Conservation (phyloP, 2,797 vertebrate species). For the Cuculus canorus region DNA sequence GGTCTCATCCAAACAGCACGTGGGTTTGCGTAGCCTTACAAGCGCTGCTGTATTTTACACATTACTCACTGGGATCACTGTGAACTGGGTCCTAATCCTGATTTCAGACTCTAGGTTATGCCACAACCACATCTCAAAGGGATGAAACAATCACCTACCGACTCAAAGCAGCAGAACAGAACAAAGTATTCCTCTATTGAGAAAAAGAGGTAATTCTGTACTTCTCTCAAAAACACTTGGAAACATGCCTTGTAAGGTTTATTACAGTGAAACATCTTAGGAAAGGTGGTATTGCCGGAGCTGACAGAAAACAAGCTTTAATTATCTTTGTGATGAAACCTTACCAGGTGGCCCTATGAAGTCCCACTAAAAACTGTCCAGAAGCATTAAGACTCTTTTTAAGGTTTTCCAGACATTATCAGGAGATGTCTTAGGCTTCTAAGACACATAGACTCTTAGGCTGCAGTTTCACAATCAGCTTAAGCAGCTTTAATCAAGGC, state of each 20-base stretch:
- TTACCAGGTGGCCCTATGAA: fast-evolving
- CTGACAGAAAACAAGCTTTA: not conserved
- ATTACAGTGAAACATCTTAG: not conserved
- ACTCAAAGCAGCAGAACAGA: not conserved
- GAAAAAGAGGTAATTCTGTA: not conserved
- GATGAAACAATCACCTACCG: not conserved
- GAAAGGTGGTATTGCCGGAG: not conserved
- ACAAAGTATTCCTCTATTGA: not conserved
- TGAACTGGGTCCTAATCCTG: fast-evolving
- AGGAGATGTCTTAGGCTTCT: not conserved
- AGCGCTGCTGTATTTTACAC: not conserved
- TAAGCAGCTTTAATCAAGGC: slow-evolving; percentile 47
- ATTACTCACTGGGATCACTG: not conserved
- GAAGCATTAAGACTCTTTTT: slow-evolving; percentile 4
- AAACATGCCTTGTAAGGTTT: not conserved
- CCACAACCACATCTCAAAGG: not conserved
- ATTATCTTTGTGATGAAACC: not conserved
- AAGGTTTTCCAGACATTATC: not conserved
- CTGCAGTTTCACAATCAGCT: slow-evolving; percentile 42
- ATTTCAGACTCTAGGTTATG: not conserved
- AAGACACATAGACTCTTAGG: not conserved
- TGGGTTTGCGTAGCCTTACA: fast-evolving
- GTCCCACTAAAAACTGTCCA: not conserved
- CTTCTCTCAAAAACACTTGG: not conserved
- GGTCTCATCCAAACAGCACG: not conserved